Base-by-base conservation (phyloP, 1,140 invertebrate species). In the Gryon sp. region DNA sequence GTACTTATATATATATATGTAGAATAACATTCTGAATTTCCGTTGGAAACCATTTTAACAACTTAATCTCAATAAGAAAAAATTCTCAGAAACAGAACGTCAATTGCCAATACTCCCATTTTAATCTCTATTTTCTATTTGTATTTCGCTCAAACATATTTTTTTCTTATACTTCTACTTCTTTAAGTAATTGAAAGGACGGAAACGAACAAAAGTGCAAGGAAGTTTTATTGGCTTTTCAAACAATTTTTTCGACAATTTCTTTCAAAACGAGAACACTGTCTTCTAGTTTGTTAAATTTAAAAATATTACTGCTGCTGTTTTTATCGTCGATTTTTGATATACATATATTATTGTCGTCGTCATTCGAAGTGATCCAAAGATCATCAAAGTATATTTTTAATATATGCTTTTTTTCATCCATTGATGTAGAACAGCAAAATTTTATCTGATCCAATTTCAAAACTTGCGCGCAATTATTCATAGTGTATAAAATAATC, bases 311-410 rank as follows among this genome's bases (percentile, higher is more conserved):
- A 16, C 8, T 16, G 24, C 7, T 22, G 20, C 8, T 16, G 24
- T 8, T 22, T 72, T 7, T 9, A 16, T 41, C 18, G 45, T 79
- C 1, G 16, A 2, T 66, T 6, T 60, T 75, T 34, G 45, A 5
- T 34, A 77, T 9, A 20, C 12, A 40, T 1, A 53, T 65, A 9
- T 66, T 14, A 22, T 32, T 43, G 0, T 82, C 40, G 9, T 80
- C 40, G 3, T 81, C 43, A 7, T 80, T 28, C 3, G 22, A 53
- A 4, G 83, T 16, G 4, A 20, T 60, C 85, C 84, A 88, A 0
- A 81, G 48, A 20, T 85, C 74, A 9, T 50, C 11, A 19, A 88
- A 87, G 40, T 87, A 88, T 1, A 80, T 76, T 8, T 60, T 22
- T 11, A 79, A 78, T 6, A 76, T 34, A 6, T 28, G 38, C 4